These are phyloP conservation scores for Brachionus asplanchnoidis DNA, from an alignment of 1,140 invertebrate genomes.

Conservation along the genomic window DNA sequence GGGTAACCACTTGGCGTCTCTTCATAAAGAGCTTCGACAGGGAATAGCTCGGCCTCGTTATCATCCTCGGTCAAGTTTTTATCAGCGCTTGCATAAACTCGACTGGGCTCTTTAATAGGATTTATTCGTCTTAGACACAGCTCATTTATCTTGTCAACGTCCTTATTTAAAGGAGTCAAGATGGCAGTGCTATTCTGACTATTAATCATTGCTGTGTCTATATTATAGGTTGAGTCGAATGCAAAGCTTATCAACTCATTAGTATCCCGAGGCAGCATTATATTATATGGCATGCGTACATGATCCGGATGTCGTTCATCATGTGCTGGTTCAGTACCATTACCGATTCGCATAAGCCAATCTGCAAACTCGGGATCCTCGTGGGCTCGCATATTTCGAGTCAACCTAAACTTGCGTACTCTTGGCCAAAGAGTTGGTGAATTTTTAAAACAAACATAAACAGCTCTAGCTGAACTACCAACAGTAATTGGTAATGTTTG, in stretches of 20 bases:
- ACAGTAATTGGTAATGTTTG: slow-evolving; percentile 47
- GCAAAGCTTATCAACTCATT: background rate
- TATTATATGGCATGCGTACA: background rate
- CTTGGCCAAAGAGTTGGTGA: slow-evolving; percentile 44
- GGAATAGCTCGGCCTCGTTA: slow-evolving; percentile 45
- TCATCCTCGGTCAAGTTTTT: slow-evolving; percentile 43
- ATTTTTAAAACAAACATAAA: slow-evolving; percentile 47
- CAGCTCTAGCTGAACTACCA: slow-evolving; percentile 42
- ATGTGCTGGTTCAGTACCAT: slow-evolving; percentile 42
- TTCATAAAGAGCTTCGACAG: slow-evolving; percentile 52
- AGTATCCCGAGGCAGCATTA: background rate
- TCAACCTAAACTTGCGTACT: slow-evolving; percentile 42
- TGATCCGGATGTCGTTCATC: background rate
- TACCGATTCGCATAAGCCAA: slow-evolving; percentile 44
- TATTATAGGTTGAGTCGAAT: background rate
- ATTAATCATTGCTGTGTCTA: slow-evolving; percentile 42
- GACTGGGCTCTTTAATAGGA: background rate
- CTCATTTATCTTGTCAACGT: slow-evolving; percentile 24
- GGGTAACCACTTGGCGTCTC: slow-evolving; percentile 51
- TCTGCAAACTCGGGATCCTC: slow-evolving; percentile 44
- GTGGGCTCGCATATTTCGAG: slow-evolving; percentile 45
- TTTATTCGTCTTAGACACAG: slow-evolving; percentile 42
- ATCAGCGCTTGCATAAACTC: slow-evolving; percentile 43
- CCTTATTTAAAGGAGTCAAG: slow-evolving; percentile 7
- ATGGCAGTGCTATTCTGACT: slow-evolving; percentile 41